Evolutionary conservation across 2,797 vertebrate species (phyloP).

Genomic region (Neostethus bicornis): DNA sequence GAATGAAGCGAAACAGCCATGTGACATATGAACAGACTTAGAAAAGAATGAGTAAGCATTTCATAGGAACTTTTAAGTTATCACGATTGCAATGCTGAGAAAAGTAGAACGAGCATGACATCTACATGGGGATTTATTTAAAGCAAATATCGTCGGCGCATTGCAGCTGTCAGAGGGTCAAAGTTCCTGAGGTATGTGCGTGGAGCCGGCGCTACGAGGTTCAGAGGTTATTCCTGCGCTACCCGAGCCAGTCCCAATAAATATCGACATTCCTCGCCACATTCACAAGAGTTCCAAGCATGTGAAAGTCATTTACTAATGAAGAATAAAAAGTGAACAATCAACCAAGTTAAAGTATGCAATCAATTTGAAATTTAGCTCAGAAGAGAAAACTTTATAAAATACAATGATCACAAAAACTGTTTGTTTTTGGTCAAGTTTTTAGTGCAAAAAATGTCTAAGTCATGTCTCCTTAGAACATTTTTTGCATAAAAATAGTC

Average conservation of each 20-base stretch:
- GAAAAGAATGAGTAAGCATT: not conserved
- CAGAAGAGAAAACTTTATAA: too few relatives aligned
- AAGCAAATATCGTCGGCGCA: conserved; percentile 10
- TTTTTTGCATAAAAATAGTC: not conserved
- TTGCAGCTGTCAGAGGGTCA: conserved; percentile 16
- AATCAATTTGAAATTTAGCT: too few relatives aligned
- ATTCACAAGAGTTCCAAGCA: conserved; percentile 53
- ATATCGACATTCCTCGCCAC: conserved; percentile 58
- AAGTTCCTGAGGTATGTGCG: conserved; percentile 6
- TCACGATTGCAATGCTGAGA: not conserved
- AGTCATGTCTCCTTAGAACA: not conserved
- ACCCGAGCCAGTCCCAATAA: conserved; percentile 42
- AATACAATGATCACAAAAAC: not conserved
- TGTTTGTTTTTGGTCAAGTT: not conserved
- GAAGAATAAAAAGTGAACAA: too few relatives aligned
- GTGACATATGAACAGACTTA: conserved; percentile 13
- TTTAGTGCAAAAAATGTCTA: not conserved
- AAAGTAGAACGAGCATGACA: conserved; percentile 6
- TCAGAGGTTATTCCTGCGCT: conserved; percentile 51
- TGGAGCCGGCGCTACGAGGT: conserved; percentile 12
- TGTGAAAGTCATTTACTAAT: too few relatives aligned
- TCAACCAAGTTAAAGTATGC: too few relatives aligned
- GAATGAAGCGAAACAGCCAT: conserved; percentile 12
- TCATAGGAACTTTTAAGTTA: conserved; percentile 12
- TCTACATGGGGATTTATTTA: conserved; percentile 12